phyloP scores from a whole-genome alignment of 1,140 invertebrate species.

The Lepidostoma basale region DNA sequence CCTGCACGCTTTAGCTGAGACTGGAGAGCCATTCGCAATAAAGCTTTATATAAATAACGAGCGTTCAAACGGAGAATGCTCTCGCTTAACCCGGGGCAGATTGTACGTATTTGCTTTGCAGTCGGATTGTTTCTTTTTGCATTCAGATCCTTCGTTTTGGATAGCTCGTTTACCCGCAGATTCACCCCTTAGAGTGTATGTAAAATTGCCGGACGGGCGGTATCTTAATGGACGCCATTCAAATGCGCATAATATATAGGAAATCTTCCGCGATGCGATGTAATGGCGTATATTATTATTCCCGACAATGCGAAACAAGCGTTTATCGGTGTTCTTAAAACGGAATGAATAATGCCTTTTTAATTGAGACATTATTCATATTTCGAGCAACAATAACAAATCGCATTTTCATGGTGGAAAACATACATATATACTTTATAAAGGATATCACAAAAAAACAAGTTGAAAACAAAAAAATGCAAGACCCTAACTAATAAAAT shows the following conservation, averaged over 20 bases:
- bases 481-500: too few species aligned
- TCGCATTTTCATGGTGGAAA: too few species aligned
- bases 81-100: constrained; percentile 26
- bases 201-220: background rate
- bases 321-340: background rate
- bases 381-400: background rate
- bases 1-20: constrained; percentile 24
- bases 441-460: too few species aligned
- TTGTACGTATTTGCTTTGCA: constrained; percentile 27
- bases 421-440: too few species aligned
- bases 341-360: constrained; percentile 10
- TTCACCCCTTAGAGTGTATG: constrained; percentile 8
- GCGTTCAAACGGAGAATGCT: constrained; percentile 26
- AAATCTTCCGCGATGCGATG: constrained; percentile 3
- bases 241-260: constrained; percentile 20
- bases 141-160: constrained; percentile 5
- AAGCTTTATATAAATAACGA: constrained; percentile 28
- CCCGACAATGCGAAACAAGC: background rate
- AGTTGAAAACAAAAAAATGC: too few species aligned
- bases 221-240: constrained; percentile 17
- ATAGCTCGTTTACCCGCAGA: constrained; percentile 14
- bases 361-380: constrained; percentile 19
- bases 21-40: constrained; percentile 18
- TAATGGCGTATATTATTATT: constrained; percentile 5
- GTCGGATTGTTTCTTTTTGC: constrained; percentile 11